Percentiles rank a stretch among this genome's conserved stretches.
phyloP scores from a whole-genome alignment of 2,797 vertebrate genomes.

The Thaleichthys pacificus region DNA sequence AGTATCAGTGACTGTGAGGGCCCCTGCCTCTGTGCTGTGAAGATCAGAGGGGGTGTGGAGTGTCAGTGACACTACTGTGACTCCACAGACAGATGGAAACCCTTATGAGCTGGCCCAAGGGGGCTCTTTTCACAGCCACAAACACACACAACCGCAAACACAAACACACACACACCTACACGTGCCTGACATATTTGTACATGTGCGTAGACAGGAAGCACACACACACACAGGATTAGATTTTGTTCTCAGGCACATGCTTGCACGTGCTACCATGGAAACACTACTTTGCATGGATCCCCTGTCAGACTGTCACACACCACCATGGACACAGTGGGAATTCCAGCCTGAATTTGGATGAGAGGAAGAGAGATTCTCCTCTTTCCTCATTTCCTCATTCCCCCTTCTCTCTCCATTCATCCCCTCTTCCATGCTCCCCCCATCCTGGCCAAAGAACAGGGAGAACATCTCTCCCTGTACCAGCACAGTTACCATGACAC shows the following conservation, averaged over 20 bases:
- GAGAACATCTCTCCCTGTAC: too few relatives aligned
- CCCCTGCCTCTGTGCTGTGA: constrained; percentile 52
- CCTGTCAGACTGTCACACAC: too few relatives aligned
- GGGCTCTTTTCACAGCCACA: constrained; percentile 52
- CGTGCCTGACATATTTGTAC: too few relatives aligned
- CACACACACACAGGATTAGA: neutral
- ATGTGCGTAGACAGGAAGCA: neutral
- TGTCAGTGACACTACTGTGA: constrained; percentile 57
- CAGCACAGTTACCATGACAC: too few relatives aligned
- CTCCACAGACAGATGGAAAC: constrained; percentile 69
- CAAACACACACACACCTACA: constrained; percentile 5
- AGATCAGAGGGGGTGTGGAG: constrained; percentile 62
- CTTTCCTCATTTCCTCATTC: too few relatives aligned
- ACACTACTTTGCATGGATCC: neutral
- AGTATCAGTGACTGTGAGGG: constrained; percentile 51
- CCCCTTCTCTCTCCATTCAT: neutral
- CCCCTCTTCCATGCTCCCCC: too few relatives aligned
- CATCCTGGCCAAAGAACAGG: too few relatives aligned
- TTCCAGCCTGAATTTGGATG: too few relatives aligned
- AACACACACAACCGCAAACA: neutral
- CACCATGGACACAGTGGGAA: too few relatives aligned
- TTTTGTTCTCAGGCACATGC: too few relatives aligned
- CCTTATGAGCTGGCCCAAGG: constrained; percentile 59
- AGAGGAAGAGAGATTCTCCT: too few relatives aligned
- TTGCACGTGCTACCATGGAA: neutral